phyloP scores from a whole-genome alignment of 2,888 invertebrate species.

The Neria commutata region DNA sequence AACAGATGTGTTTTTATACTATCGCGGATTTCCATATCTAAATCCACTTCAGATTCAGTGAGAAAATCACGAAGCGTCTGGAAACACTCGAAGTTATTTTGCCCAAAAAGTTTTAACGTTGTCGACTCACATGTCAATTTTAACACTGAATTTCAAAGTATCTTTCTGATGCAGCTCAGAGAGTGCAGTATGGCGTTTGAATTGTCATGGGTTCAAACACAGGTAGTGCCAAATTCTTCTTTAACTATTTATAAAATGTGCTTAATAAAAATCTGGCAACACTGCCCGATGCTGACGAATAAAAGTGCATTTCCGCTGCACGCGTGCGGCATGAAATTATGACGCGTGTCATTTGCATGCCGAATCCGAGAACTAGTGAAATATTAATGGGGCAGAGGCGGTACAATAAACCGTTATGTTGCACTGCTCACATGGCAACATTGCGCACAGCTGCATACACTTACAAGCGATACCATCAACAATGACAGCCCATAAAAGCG shows the following conservation, averaged over 20 bases:
- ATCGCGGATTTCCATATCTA: too few relatives aligned
- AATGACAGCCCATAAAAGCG: conserved; percentile 33
- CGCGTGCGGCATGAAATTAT: background rate
- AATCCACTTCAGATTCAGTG: too few relatives aligned
- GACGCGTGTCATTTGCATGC: background rate
- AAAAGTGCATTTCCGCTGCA: conserved; percentile 1
- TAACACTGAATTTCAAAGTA: background rate
- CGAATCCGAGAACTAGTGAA: too few relatives aligned
- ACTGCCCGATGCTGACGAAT: conserved; percentile 16
- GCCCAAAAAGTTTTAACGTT: background rate
- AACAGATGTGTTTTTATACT: too few relatives aligned
- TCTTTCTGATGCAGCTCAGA: too few relatives aligned
- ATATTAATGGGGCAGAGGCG: conserved; percentile 46
- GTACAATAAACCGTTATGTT: conserved; percentile 54
- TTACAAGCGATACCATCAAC: conserved; percentile 31
- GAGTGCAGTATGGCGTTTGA: too few relatives aligned
- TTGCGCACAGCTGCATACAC: conserved; percentile 1
- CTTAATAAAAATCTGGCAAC: too few relatives aligned
- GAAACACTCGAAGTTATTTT: too few relatives aligned
- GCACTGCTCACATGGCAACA: conserved; percentile 28
- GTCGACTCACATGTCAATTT: background rate
- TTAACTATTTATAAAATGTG: too few relatives aligned
- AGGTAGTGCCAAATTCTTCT: too few relatives aligned
- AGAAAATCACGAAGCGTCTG: too few relatives aligned
- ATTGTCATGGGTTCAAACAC: too few relatives aligned